These are phyloP conservation scores for Platichthys stellatus DNA, from an alignment of 2,113 vertebrate genomes.

Conservation along the genomic window DNA sequence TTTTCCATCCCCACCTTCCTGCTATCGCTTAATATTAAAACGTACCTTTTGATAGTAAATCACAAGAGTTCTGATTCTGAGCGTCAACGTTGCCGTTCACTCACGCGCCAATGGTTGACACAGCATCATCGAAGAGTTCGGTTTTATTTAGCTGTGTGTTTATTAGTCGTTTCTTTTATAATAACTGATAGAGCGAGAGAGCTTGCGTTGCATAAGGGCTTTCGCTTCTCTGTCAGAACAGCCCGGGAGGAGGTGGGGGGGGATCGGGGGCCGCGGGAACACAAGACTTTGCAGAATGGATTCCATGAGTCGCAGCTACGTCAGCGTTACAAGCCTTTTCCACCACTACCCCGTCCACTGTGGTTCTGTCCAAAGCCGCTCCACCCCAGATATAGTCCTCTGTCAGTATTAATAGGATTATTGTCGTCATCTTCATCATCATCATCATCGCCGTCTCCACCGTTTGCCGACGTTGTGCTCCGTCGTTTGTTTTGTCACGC, in stretches of 20 bases:
- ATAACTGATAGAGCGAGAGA: slow-evolving; percentile 77
- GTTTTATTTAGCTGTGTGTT: slow-evolving; percentile 27
- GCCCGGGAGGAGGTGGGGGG: slow-evolving; percentile 58
- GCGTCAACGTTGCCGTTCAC: slow-evolving; percentile 48
- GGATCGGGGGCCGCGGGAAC: slow-evolving; percentile 76
- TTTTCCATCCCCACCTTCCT: slow-evolving; percentile 39
- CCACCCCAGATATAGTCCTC: slow-evolving; percentile 72
- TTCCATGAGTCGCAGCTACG: slow-evolving; percentile 50
- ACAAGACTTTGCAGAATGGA: slow-evolving; percentile 78
- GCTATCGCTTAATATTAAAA: slow-evolving; percentile 43
- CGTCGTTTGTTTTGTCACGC: slow-evolving; percentile 35
- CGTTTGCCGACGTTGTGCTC: slow-evolving; percentile 64
- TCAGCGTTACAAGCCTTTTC: slow-evolving; percentile 76
- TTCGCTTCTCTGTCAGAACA: slow-evolving; percentile 79
- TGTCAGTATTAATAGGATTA: slow-evolving; percentile 69
- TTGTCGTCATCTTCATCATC: slow-evolving; percentile 41
- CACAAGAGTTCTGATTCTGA: slow-evolving; percentile 61
- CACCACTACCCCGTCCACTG: slow-evolving; percentile 60
- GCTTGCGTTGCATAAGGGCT: slow-evolving; percentile 87
- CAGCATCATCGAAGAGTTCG: slow-evolving; percentile 67
- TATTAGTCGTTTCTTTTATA: slow-evolving; percentile 68
- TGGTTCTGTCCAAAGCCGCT: slow-evolving; percentile 55
- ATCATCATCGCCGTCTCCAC: slow-evolving; percentile 40
- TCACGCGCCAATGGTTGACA: slow-evolving; percentile 66
- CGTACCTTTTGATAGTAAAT: slow-evolving; percentile 77